Conservation (phyloP, 2,113 vertebrate genomes). For the Daubentonia madagascariensis region DNA sequence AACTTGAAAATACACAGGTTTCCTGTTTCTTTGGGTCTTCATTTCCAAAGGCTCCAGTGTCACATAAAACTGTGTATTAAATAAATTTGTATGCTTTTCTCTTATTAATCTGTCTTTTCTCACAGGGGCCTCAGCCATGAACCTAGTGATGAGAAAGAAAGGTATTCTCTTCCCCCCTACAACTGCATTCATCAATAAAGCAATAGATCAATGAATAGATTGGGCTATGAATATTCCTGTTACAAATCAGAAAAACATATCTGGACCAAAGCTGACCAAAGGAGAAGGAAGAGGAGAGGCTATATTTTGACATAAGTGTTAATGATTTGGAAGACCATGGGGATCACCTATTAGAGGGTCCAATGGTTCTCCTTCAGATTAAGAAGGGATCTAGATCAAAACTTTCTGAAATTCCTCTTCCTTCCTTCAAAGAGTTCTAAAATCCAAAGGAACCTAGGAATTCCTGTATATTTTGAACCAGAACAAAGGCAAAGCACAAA, state of each 20-base stretch:
- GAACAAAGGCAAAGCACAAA: conserved; percentile 11
- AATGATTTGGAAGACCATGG: background rate
- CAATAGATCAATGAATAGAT: background rate
- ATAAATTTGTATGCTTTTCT: background rate
- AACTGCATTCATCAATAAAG: background rate
- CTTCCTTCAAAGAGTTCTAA: background rate
- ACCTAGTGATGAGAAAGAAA: background rate
- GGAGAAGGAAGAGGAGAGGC: background rate
- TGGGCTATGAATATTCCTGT: background rate
- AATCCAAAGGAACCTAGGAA: conserved; percentile 9
- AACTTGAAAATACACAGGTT: background rate
- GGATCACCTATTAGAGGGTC: background rate
- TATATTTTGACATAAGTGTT: background rate
- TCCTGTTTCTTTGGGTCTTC: background rate
- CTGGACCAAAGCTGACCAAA: background rate
- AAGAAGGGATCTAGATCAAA: background rate
- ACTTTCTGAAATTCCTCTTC: background rate
- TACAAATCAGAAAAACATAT: background rate
- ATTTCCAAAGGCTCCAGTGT: background rate
- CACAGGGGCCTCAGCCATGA: background rate
- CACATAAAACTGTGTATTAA: background rate
- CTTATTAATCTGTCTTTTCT: background rate
- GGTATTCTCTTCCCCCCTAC: background rate
- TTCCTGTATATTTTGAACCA: background rate
- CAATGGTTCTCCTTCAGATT: background rate